Evolutionary conservation across 2,797 vertebrate genomes (phyloP), one percentile per base, ranked within the genome.

Genomic region (Melanotaenia maccullochi): DNA sequence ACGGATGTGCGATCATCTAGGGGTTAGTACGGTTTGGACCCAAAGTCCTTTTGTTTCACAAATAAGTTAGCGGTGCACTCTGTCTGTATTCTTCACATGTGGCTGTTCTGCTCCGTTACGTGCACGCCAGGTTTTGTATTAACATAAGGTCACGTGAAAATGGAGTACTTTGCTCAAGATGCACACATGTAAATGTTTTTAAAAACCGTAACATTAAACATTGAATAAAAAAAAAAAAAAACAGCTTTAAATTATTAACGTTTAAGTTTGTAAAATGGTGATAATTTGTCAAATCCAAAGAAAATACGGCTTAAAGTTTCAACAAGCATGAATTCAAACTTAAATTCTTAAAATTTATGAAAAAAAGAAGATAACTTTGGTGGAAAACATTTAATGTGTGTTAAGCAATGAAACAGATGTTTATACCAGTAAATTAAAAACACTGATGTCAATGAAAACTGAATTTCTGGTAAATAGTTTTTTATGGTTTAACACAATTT

Each of bases 341-440:
- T 3, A 20, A 32, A 32, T n/a, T 25, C 25, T 25, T 58, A 30
- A 58, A 47, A 35, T 12, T 3, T 16, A 38, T 35, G 32, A 57
- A 30, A 2, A 22, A 28, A 44, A 38, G 12, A 4, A 14, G 3
- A 42, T 22, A 16, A 42, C 20, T 56, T 40, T 16, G 4, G 36
- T 33, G 56, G 13, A 13, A 47, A 58, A 58, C 14, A 57, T 47
- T 67, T 67, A 58, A 33, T 58, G 13, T 22, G 47, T 49, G n/a
- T 22, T 2, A n/a, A 47, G 16, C 44, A 14, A 35, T 33, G 12
- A 58, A 33, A 30, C 30, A 67, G 8, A 18, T 47, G 22, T 42
- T 30, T 18, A 25, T 30, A 4, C 22, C 30, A 56, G 12, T 13
- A n/a, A 24, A 38, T 11, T n/a, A 33, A 33, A 5, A 20, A 20